Conservation (phyloP, 2,113 vertebrate species). For the Stigmatopora nigra region DNA sequence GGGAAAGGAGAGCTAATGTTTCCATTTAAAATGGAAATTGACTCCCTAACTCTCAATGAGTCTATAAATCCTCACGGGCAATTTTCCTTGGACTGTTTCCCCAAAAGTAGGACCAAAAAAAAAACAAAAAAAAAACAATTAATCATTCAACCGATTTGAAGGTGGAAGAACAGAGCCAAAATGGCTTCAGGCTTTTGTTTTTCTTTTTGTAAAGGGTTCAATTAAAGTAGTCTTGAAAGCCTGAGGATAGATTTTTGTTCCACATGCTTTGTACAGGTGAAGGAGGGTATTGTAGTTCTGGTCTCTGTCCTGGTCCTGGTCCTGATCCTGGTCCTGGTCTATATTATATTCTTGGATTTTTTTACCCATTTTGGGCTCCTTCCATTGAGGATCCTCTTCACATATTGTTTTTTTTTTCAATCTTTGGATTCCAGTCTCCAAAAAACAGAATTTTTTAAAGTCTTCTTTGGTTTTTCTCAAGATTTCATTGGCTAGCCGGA, state of each 20-base stretch:
- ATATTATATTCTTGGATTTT: not conserved
- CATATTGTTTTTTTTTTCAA: not conserved
- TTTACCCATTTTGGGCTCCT: too few relatives aligned
- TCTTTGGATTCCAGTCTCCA: too few relatives aligned
- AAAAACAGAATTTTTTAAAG: too few relatives aligned
- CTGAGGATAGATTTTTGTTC: slow-evolving; percentile 1
- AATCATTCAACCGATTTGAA: slow-evolving; percentile 39
- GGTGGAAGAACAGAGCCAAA: slow-evolving; percentile 19
- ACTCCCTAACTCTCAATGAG: slow-evolving; percentile 36
- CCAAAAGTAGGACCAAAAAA: not conserved
- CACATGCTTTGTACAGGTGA: not conserved
- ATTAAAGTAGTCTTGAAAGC: slow-evolving; percentile 7
- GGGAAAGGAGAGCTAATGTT: slow-evolving; percentile 32
- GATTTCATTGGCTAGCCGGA: too few relatives aligned
- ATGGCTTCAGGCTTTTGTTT: slow-evolving; percentile 6
- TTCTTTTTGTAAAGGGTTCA: slow-evolving; percentile 8
- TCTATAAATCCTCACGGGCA: slow-evolving; percentile 37
- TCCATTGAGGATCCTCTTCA: too few relatives aligned
- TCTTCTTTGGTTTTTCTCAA: too few relatives aligned
- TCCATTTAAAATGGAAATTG: slow-evolving; percentile 57
- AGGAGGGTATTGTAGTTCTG: not conserved
- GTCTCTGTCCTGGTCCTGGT: not conserved
- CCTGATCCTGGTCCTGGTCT: too few relatives aligned
- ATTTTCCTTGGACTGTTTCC: slow-evolving; percentile 6
- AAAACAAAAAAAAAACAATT: slow-evolving; percentile 26